These are phyloP conservation scores for human DNA, from an alignment of 2,113 vertebrate genomes.

Conservation along the genomic window DNA sequence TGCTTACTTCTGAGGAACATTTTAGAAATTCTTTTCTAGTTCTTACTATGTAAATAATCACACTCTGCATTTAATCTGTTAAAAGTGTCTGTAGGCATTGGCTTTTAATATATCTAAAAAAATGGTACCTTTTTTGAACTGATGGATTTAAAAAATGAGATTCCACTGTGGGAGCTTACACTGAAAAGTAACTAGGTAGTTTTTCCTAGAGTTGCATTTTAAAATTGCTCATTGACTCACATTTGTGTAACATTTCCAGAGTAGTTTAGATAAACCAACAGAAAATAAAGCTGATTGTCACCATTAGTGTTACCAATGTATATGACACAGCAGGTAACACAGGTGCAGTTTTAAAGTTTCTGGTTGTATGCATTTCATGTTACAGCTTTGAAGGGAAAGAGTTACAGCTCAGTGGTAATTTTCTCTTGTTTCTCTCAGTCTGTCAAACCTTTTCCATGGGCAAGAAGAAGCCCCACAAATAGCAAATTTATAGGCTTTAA, in stretches of 20 bases:
- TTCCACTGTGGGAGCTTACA: not conserved
- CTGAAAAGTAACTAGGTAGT: not conserved
- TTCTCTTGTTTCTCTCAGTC: not conserved
- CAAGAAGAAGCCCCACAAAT: not conserved
- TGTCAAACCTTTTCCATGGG: not conserved
- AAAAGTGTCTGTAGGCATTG: not conserved
- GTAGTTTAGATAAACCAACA: not conserved
- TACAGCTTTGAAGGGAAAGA: not conserved
- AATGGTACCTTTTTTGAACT: not conserved
- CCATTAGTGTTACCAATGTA: not conserved
- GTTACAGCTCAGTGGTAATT: not conserved
- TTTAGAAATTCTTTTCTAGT: not conserved
- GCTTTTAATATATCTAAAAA: not conserved
- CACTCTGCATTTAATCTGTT: not conserved
- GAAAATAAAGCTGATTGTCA: not conserved
- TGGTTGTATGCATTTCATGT: not conserved
- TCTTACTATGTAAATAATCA: not conserved
- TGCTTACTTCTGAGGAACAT: not conserved
- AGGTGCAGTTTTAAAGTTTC: not conserved
- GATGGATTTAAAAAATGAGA: not conserved
- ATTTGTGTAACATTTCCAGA: not conserved
- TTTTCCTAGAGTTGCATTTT: slow-evolving; percentile 2
- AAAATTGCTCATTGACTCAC: not conserved
- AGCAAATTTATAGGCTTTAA: not conserved
- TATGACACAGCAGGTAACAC: not conserved